phyloP scores from a whole-genome alignment of 2,888 invertebrate species.

The Allolobophora icterica region DNA sequence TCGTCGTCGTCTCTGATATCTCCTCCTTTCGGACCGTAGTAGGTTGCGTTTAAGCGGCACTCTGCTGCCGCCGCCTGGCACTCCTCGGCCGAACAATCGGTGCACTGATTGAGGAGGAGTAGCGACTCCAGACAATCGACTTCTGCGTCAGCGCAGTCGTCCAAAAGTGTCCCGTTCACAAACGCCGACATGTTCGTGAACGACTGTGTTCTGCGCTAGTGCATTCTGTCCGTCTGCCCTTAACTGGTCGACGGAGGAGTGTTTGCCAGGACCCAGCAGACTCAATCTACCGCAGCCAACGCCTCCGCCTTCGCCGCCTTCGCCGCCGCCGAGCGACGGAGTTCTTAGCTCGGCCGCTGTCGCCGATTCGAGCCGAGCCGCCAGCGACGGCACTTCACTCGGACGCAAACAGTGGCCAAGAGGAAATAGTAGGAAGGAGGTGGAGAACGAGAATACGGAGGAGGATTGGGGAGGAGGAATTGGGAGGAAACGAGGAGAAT shows the following conservation, averaged over 20 bases:
- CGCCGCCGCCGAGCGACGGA: background rate
- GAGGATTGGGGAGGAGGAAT: background rate
- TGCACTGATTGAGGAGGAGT: background rate
- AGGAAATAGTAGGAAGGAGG: background rate
- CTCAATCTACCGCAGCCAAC: background rate
- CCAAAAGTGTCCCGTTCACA: background rate
- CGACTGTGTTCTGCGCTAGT: slow-evolving; percentile 1
- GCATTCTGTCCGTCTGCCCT: background rate
- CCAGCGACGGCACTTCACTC: background rate
- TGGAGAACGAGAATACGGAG: background rate
- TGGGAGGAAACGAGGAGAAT: background rate
- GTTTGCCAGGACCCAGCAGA: background rate
- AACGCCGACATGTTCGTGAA: background rate
- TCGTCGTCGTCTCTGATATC: background rate
- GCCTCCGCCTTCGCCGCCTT: background rate
- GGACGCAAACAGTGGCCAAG: background rate
- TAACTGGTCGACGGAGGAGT: background rate
- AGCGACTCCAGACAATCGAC: background rate
- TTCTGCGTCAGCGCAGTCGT: background rate
- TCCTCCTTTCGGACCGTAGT: background rate
- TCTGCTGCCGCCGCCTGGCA: background rate
- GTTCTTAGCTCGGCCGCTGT: background rate
- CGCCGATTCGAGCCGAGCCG: background rate
- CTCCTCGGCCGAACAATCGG: background rate
- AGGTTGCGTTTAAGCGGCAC: background rate